Evolutionary conservation across 2,797 vertebrate genomes (phyloP).

Genomic region (Rhinophrynus dorsalis): DNA sequence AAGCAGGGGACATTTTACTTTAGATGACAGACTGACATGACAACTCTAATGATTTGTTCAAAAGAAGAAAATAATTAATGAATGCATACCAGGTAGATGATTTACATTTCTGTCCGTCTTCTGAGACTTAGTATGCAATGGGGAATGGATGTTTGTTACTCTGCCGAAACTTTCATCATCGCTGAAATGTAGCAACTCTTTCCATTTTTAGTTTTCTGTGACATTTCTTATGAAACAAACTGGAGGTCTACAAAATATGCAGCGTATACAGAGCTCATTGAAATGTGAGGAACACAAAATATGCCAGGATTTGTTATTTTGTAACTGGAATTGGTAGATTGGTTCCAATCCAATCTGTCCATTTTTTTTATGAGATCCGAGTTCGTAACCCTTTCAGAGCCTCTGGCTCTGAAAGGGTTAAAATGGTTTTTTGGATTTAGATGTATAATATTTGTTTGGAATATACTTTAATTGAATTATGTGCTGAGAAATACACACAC

Average conservation of each 20-base stretch:
- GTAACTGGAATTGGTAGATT: too few relatives aligned
- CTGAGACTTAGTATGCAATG: neutral
- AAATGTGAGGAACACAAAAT: too few relatives aligned
- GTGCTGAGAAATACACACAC: too few relatives aligned
- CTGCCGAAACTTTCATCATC: neutral
- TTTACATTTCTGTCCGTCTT: slow-evolving; percentile 15
- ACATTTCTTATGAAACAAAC: neutral
- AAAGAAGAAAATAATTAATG: slow-evolving; percentile 22
- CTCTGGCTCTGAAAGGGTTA: too few relatives aligned
- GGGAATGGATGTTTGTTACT: slow-evolving; percentile 10
- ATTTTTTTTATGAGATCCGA: too few relatives aligned
- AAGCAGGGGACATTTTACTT: neutral
- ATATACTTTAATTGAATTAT: too few relatives aligned
- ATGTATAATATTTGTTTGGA: too few relatives aligned
- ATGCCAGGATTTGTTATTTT: too few relatives aligned
- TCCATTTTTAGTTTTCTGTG: neutral
- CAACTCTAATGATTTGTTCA: slow-evolving; percentile 32
- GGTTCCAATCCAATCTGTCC: too few relatives aligned
- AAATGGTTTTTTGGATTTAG: too few relatives aligned
- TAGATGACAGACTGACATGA: slow-evolving; percentile 7
- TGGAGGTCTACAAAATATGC: neutral
- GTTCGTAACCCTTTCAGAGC: too few relatives aligned
- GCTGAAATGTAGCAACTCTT: neutral
- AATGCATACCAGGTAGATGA: slow-evolving; percentile 13
- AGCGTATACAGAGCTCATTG: too few relatives aligned